Conservation (phyloP, 2,113 vertebrate genomes). For the Redunca redunca region DNA sequence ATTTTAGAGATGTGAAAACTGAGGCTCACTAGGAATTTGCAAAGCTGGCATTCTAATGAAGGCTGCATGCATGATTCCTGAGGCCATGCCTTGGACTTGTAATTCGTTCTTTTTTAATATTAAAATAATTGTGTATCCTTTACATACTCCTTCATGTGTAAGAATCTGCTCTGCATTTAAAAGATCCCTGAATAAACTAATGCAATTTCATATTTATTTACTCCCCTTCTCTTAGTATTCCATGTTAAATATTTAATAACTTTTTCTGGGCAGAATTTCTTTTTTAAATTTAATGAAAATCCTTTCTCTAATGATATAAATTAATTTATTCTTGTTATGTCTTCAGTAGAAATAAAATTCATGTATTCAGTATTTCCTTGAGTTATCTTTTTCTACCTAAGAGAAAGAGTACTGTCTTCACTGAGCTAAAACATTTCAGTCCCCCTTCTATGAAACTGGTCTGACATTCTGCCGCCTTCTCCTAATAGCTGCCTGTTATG, state of each 20-base stretch:
- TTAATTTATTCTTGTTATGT: conserved; percentile 34
- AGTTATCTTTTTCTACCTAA: conserved; percentile 18
- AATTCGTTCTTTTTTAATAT: background rate
- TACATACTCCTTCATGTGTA: background rate
- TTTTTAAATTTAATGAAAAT: conserved; percentile 12
- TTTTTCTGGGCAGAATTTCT: conserved; percentile 10
- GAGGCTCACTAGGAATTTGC: background rate
- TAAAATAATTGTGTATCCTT: background rate
- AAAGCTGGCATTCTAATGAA: background rate
- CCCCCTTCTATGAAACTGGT: background rate
- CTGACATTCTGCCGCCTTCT: background rate
- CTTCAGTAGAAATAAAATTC: conserved; percentile 29
- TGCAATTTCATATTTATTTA: background rate
- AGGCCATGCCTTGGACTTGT: background rate
- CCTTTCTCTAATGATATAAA: conserved; percentile 23
- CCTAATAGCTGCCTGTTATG: background rate
- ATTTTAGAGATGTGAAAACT: background rate
- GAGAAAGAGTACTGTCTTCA: conserved; percentile 10
- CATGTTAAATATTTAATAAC: background rate
- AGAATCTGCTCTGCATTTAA: background rate
- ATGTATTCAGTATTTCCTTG: background rate
- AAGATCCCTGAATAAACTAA: background rate
- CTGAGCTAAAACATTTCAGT: background rate
- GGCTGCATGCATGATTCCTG: background rate
- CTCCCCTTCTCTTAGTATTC: background rate